These are phyloP conservation scores for Sialis lutaria DNA, from an alignment of 2,888 invertebrate genomes.

Conservation along the genomic window DNA sequence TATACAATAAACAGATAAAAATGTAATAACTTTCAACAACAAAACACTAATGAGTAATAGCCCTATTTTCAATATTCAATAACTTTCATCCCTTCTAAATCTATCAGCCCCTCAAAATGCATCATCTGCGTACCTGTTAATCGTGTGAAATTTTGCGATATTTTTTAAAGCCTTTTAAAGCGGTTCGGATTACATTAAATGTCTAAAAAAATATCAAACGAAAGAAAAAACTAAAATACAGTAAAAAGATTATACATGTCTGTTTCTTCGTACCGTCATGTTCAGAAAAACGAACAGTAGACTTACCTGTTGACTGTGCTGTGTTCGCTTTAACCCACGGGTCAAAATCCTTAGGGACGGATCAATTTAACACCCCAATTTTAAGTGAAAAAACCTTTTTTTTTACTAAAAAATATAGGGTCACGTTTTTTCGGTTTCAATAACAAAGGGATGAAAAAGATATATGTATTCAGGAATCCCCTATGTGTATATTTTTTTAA, in stretches of 20 bases:
- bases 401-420: slow-evolving; percentile 1
- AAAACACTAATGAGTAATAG: too few species aligned
- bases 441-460: background rate
- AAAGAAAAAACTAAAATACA: too few species aligned
- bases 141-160: slow-evolving; percentile 5
- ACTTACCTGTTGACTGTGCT: background rate
- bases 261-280: background rate
- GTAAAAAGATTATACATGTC: too few species aligned
- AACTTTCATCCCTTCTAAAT: background rate
- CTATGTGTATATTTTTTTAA: background rate
- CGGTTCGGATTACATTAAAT: background rate
- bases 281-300: background rate
- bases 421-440: background rate
- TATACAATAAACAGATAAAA: too few species aligned
- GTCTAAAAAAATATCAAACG: background rate
- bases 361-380: slow-evolving; percentile 5
- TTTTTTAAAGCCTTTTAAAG: background rate
- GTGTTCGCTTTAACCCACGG: background rate
- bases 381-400: slow-evolving; percentile 1
- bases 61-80: too few species aligned
- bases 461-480: background rate
- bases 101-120: background rate
- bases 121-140: slow-evolving; percentile 2
- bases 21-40: too few species aligned
- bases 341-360: slow-evolving; percentile 1